Conservation (phyloP, 2,797 vertebrate genomes). For the Dendrocincla tyrannina region DNA sequence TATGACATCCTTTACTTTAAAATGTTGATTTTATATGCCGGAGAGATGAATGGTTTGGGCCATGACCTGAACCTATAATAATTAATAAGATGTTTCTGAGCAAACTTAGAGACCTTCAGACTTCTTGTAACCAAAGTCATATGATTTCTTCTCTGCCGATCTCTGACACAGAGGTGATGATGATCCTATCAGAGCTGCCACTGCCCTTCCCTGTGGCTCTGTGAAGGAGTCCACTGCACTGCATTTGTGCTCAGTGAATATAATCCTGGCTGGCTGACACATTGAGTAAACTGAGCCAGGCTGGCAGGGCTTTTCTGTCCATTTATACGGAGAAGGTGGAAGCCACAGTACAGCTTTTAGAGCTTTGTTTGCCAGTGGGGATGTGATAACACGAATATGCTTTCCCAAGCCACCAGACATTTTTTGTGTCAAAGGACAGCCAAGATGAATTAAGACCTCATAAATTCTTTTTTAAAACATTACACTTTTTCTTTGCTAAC, state of each 20-base stretch:
- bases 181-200: not conserved
- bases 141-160: not conserved
- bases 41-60: no score
- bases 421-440: not conserved
- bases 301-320: not conserved
- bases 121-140: not conserved
- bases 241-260: not conserved
- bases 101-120: not conserved
- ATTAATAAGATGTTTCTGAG: not conserved
- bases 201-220: not conserved
- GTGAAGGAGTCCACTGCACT: not conserved
- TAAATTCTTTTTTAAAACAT: not conserved
- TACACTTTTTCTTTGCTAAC: not conserved
- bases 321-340: not conserved
- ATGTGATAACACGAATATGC: not conserved
- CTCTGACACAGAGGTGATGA: not conserved
- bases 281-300: not conserved
- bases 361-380: not conserved
- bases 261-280: not conserved
- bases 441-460: not conserved
- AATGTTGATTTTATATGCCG: not conserved
- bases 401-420: not conserved
- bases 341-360: not conserved
- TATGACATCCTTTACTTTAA: not conserved
- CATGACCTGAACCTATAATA: not conserved